Evolutionary conservation across 2,113 vertebrate genomes (phyloP).

Genomic region (Poicephalus gulielmi): DNA sequence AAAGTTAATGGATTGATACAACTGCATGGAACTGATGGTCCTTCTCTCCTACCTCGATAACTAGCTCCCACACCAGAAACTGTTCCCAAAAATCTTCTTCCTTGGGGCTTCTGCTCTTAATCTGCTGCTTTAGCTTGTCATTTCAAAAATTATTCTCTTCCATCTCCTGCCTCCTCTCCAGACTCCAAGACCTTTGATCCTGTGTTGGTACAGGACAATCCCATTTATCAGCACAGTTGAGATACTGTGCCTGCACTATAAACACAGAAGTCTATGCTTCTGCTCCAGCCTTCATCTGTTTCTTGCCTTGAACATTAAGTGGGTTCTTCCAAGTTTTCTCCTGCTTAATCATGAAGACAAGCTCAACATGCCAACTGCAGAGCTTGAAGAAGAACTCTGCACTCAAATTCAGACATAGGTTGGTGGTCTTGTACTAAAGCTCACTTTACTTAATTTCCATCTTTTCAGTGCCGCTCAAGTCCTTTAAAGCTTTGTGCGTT

Average conservation of each 20-base stretch:
- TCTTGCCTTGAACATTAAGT: not conserved
- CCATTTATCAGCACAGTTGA: not conserved
- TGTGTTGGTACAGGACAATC: not conserved
- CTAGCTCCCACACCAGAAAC: not conserved
- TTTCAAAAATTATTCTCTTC: not conserved
- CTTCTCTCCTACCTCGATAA: not conserved
- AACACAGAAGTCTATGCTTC: not conserved
- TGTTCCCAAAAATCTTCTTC: not conserved
- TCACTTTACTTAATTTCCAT: not conserved
- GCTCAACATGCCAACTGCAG: not conserved
- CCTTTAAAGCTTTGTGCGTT: not conserved
- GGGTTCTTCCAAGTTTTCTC: not conserved
- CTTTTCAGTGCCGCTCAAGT: not conserved
- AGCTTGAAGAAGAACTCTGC: not conserved
- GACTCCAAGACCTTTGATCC: not conserved
- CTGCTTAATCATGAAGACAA: not conserved
- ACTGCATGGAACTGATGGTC: not conserved
- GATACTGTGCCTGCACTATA: not conserved
- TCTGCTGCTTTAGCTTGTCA: not conserved
- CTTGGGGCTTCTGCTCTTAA: not conserved
- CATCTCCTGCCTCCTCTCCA: not conserved
- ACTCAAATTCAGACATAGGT: not conserved
- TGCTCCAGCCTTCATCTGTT: not conserved
- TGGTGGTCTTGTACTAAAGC: not conserved
- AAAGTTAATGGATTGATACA: not conserved